phyloP scores from a whole-genome alignment of 2,797 vertebrate genomes.

The Uromys caudimaculatus region DNA sequence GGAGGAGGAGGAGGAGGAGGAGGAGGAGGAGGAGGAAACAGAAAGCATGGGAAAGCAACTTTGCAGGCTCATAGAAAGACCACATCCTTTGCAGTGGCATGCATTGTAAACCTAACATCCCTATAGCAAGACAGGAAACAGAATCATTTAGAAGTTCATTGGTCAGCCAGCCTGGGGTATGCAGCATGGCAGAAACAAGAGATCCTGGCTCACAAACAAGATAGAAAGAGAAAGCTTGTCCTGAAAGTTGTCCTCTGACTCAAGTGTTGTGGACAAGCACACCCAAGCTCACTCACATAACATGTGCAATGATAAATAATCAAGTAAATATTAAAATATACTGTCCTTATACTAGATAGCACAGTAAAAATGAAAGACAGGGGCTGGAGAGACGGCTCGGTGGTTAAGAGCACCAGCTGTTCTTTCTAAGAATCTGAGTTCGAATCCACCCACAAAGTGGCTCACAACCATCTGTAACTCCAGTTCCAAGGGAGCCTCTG shows the following conservation, averaged over 20 bases:
- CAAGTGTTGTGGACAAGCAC: no score
- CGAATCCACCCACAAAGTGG: neutral
- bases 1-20: no score
- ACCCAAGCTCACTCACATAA: neutral
- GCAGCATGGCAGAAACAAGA: neutral
- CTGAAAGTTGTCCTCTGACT: neutral
- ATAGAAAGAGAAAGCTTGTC: no score
- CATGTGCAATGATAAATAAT: neutral
- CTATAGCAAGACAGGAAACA: neutral
- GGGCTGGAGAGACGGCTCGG: neutral
- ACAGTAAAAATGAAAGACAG: neutral
- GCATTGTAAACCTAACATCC: neutral
- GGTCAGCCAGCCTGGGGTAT: neutral
- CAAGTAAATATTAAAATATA: neutral
- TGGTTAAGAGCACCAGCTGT: neutral
- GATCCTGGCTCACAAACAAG: neutral
- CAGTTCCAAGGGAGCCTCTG: neutral
- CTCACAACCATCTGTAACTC: neutral
- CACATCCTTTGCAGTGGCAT: no score
- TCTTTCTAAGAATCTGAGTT: neutral
- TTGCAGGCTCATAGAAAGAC: neutral
- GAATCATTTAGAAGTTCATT: neutral
- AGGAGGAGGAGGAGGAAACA: no score
- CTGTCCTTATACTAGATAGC: neutral
- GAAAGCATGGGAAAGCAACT: neutral